Conservation (phyloP, 2,797 vertebrate species). For the Anguilla anguilla region DNA sequence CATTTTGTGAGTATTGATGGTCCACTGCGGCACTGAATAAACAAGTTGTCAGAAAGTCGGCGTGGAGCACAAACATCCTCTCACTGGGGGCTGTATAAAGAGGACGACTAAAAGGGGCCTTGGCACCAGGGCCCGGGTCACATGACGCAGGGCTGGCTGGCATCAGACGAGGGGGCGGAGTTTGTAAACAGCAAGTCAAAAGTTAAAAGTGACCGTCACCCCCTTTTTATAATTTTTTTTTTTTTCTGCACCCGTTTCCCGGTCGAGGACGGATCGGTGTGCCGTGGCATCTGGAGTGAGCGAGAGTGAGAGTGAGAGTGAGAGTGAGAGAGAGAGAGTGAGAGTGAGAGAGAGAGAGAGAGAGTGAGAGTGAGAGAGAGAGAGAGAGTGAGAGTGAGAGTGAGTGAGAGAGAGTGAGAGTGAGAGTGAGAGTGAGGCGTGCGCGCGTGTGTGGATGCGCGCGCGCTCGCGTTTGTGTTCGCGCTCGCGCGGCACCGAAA, state of each 20-base stretch:
- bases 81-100: constrained; percentile 30
- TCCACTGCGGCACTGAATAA: constrained; percentile 55
- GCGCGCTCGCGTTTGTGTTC: not conserved
- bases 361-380: too few relatives aligned
- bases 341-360: too few relatives aligned
- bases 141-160: constrained; percentile 29
- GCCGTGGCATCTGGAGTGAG: not conserved
- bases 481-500: not conserved
- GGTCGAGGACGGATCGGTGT: not conserved
- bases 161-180: constrained; percentile 18
- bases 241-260: not conserved
- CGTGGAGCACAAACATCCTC: constrained; percentile 46
- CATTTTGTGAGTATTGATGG: constrained; percentile 44
- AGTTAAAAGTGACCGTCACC: constrained; percentile 10
- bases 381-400: too few relatives aligned
- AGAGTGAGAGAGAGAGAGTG: too few relatives aligned
- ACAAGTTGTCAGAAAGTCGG: constrained; percentile 48
- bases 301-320: too few relatives aligned
- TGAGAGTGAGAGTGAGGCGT: not conserved
- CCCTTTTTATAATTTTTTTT: not conserved
- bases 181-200: constrained; percentile 32
- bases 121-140: not conserved
- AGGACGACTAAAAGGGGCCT: constrained; percentile 23
- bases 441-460: not conserved
- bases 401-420: too few relatives aligned